phyloP scores from a whole-genome alignment of 2,888 invertebrate genomes.

The Calameuta idolon region DNA sequence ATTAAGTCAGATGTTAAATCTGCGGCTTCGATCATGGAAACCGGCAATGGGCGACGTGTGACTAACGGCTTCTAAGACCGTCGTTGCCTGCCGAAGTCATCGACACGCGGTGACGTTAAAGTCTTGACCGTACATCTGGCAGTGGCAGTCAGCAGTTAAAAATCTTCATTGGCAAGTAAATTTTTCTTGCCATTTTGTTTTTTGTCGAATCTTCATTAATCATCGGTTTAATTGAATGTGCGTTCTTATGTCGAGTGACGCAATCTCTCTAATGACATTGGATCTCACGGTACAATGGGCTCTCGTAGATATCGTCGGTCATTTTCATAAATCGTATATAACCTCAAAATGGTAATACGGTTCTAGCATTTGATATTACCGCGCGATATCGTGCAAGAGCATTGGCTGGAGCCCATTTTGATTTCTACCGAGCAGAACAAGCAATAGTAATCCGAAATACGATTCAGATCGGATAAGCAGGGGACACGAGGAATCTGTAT shows the following conservation, averaged over 20 bases:
- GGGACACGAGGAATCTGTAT: not conserved
- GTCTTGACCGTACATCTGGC: not conserved
- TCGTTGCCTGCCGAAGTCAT: conserved; percentile 4
- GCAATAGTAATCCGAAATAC: not conserved
- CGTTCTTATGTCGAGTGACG: not conserved
- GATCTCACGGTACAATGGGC: not conserved
- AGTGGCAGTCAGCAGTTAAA: not conserved
- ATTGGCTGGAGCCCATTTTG: not conserved
- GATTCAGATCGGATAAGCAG: not conserved
- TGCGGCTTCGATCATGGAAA: conserved; percentile 6
- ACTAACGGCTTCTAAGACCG: not conserved
- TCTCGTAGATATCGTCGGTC: not conserved
- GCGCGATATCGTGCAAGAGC: not conserved
- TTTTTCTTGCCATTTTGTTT: not conserved
- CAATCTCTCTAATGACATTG: not conserved
- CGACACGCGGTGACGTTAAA: not conserved
- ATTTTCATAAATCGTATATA: not conserved
- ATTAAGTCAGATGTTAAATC: conserved; percentile 3
- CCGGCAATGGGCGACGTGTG: not conserved
- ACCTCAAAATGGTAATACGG: not conserved
- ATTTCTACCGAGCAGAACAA: not conserved
- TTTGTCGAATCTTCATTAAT: not conserved
- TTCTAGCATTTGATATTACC: not conserved
- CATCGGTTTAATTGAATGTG: not conserved
- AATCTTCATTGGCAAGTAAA: not conserved